These are phyloP conservation scores for Papilio helenus DNA, from an alignment of 1,140 invertebrate genomes.

Conservation along the genomic window DNA sequence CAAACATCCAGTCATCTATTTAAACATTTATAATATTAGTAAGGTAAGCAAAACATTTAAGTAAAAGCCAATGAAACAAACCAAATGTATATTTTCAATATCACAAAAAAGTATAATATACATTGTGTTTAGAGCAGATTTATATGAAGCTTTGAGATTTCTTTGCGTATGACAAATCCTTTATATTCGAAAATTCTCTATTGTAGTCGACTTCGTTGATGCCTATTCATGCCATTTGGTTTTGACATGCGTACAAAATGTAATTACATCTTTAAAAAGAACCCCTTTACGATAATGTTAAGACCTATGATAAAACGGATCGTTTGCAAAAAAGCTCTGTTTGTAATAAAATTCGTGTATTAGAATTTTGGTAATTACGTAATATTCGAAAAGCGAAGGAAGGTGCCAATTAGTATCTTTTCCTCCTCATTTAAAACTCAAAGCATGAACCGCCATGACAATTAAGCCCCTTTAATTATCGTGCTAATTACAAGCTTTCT, in stretches of 20 bases:
- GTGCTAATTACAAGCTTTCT: slow-evolving; percentile 40
- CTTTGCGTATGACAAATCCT: not conserved
- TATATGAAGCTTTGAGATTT: not conserved
- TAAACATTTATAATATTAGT: too few relatives aligned
- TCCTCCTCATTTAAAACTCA: slow-evolving; percentile 38
- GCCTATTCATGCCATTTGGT: not conserved
- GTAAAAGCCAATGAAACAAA: too few relatives aligned
- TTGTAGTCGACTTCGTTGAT: not conserved
- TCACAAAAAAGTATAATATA: too few relatives aligned
- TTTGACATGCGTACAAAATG: not conserved
- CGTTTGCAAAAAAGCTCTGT: not conserved
- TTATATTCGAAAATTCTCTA: not conserved
- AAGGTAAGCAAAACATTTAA: not conserved
- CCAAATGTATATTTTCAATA: too few relatives aligned
- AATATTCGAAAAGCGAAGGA: slow-evolving; percentile 35
- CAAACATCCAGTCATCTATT: too few relatives aligned
- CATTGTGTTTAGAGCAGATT: not conserved
- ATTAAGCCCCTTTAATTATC: slow-evolving; percentile 39
- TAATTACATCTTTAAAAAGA: not conserved
- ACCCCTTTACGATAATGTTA: not conserved
- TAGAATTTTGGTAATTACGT: slow-evolving; percentile 13
- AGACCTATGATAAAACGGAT: not conserved
- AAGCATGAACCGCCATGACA: slow-evolving; percentile 39
- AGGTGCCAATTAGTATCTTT: slow-evolving; percentile 37
- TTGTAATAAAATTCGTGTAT: not conserved